These are phyloP conservation scores for Tenthredo livida DNA, from an alignment of 2,888 invertebrate genomes.

Conservation along the genomic window DNA sequence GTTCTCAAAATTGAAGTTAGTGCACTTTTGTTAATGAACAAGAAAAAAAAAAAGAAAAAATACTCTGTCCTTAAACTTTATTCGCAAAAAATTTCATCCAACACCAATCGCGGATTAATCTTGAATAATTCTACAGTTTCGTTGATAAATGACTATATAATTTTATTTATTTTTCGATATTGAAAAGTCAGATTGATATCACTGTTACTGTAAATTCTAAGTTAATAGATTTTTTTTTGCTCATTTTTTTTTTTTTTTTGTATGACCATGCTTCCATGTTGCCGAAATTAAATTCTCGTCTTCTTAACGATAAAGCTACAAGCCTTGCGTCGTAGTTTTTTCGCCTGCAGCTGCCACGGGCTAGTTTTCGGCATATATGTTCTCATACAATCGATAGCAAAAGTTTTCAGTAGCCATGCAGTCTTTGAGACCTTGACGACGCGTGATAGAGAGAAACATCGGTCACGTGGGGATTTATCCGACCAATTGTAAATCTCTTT, in stretches of 20 bases:
- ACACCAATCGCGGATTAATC: not conserved
- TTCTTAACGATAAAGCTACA: not conserved
- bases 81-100: not conserved
- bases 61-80: not conserved
- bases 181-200: not conserved
- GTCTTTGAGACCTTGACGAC: not conserved
- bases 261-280: constrained; percentile 51
- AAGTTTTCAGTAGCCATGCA: constrained; percentile 6
- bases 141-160: not conserved
- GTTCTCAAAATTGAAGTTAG: constrained; percentile 40
- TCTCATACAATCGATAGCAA: not conserved
- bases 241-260: constrained; percentile 76
- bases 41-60: not conserved
- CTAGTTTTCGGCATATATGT: not conserved
- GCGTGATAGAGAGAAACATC: not conserved
- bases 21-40: constrained; percentile 8
- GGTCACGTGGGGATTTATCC: not conserved
- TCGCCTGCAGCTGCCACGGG: constrained; percentile 62
- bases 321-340: not conserved
- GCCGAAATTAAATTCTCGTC: not conserved
- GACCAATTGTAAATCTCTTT: not conserved
- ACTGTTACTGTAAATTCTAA: not conserved
- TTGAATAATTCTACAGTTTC: not conserved
- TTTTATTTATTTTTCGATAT: not conserved
- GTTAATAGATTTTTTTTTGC: constrained; percentile 43